Base-by-base conservation (phyloP, 2,888 invertebrate genomes). In the Lumbricus terrestris region DNA sequence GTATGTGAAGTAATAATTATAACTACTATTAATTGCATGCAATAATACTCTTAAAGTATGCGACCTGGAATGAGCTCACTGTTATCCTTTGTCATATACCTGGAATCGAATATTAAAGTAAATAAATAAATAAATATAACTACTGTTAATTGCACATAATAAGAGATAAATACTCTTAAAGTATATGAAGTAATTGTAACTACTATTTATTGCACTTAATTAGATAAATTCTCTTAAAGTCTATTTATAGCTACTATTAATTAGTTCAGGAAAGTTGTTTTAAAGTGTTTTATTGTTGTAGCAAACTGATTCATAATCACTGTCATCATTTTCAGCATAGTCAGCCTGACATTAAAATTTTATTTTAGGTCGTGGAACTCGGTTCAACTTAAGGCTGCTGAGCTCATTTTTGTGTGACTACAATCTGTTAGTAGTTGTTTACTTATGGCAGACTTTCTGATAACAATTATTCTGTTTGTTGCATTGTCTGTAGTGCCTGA, bases 401-500 rank as follows among this genome's bases (percentile, higher is more conserved):
- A 11, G 0, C 29, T 6, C n/a, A n/a, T 69, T 69, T 69, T 69
- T 69, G 69, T 69, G 29, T n/a, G 69, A 47, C 8, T 1, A 23
- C 23, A 20, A 23, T 47, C 23, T 47, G 47, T 23, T 23, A 4
- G 20, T 23, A 23, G 23, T 23, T 47, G 47, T 47, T 47, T 2
- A 20, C 20, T 16, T 47, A 47, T 40, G 15, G 16, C 40, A 40
- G 38, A 47, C 13, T 91, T 38, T 13, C 13, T 40, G n/a, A n/a
- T n/a, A n/a, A 47, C 33, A 91, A 91, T 16, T 93, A 23, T 47
- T 47, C 23, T 47, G 47, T 47, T 3, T 47, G 47, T 23, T 47
- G 47, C 23, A 47, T 16, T 47, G 47, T 23, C 91, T 91, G 15
- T 93, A 96, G 95, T 95, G 97, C 92, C 98, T 99, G 96, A 96